These are phyloP conservation scores for Eclectus roratus DNA, from an alignment of 2,113 vertebrate genomes.

Conservation along the genomic window DNA sequence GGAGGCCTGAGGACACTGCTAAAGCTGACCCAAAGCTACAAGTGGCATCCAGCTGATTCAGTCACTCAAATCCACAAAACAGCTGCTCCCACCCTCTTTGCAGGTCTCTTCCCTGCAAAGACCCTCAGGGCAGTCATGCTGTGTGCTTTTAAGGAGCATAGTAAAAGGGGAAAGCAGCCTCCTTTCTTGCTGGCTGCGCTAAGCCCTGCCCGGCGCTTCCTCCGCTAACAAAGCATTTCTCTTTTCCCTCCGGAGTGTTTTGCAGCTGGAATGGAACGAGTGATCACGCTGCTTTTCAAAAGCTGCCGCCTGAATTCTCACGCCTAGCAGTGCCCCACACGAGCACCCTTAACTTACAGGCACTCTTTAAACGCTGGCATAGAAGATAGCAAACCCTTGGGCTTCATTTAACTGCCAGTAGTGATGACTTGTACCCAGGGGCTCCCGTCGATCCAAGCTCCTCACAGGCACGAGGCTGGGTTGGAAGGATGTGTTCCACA, in stretches of 20 bases:
- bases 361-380: background rate
- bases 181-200: background rate
- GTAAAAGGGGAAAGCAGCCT: background rate
- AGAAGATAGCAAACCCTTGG: background rate
- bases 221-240: background rate
- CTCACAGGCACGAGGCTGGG: background rate
- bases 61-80: background rate
- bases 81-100: background rate
- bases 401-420: background rate
- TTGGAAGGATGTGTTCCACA: background rate
- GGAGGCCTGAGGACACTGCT: background rate
- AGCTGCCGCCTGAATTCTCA: background rate
- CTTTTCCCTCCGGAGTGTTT: constrained; percentile 12
- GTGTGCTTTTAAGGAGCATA: accelerated
- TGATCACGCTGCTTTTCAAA: background rate
- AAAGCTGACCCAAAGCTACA: background rate
- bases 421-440: background rate
- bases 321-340: background rate
- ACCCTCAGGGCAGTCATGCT: too few relatives aligned
- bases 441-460: background rate
- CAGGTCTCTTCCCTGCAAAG: background rate
- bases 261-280: background rate
- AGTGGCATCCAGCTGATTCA: background rate
- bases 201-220: background rate
- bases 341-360: background rate